Evolutionary conservation across 2,113 vertebrate genomes (phyloP).

Genomic region (Gymnocephalus cernua): DNA sequence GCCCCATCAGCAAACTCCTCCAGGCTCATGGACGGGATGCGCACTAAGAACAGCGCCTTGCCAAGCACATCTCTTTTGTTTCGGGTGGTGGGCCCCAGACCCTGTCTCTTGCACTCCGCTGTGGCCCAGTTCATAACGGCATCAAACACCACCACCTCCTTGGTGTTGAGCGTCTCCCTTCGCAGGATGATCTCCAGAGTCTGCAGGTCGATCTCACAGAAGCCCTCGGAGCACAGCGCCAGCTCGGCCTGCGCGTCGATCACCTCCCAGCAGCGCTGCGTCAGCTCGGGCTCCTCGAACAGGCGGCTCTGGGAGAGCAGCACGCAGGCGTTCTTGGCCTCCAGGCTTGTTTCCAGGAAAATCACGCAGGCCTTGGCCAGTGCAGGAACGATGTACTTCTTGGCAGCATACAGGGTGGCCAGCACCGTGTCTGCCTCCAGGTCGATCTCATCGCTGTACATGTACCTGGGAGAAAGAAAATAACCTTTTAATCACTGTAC

Average conservation of each 20-base stretch:
- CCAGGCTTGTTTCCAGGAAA: slow-evolving; percentile 96
- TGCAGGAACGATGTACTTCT: slow-evolving; percentile 97
- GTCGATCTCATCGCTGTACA: slow-evolving; percentile 98
- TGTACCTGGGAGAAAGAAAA: slow-evolving; percentile 85
- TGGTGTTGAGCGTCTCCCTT: slow-evolving; percentile 93
- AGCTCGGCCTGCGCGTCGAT: slow-evolving; percentile 98
- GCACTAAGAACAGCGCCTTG: slow-evolving; percentile 91
- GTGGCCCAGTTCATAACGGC: slow-evolving; percentile 93
- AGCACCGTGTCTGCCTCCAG: slow-evolving; percentile 97
- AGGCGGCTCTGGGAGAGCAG: slow-evolving; percentile 98
- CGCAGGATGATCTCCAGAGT: slow-evolving; percentile 93
- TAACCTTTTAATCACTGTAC: neutral
- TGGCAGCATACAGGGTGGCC: slow-evolving; percentile 95
- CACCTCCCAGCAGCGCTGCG: slow-evolving; percentile 97
- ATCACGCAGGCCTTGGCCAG: slow-evolving; percentile 94
- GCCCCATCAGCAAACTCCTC: slow-evolving; percentile 96
- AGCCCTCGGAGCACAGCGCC: slow-evolving; percentile 93
- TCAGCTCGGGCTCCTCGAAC: slow-evolving; percentile 96
- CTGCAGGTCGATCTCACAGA: slow-evolving; percentile 93
- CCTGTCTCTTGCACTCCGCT: slow-evolving; percentile 92
- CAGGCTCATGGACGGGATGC: slow-evolving; percentile 94
- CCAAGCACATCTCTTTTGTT: slow-evolving; percentile 91
- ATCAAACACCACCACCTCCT: slow-evolving; percentile 93
- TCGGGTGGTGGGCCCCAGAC: slow-evolving; percentile 81
- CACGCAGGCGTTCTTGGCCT: slow-evolving; percentile 95